Evolutionary conservation across 1,140 invertebrate genomes (phyloP).

Genomic region (Caenorhabditis briggsae): DNA sequence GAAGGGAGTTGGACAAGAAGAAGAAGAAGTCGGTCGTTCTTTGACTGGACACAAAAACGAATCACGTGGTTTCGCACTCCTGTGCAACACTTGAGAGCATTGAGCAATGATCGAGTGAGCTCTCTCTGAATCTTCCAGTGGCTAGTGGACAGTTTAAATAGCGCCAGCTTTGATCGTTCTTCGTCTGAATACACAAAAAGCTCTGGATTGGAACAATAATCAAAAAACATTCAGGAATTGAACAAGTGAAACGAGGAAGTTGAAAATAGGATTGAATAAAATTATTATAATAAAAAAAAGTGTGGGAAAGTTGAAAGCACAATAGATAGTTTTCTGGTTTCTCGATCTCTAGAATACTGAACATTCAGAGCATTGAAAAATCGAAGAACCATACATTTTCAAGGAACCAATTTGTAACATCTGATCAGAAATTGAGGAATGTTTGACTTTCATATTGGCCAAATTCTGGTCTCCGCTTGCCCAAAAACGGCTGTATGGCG

Average conservation of each 20-base stretch:
- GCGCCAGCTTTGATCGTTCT: neutral
- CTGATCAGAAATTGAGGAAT: too few relatives aligned
- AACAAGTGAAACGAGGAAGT: neutral
- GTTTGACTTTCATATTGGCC: too few relatives aligned
- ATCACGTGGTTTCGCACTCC: slow-evolving; percentile 1
- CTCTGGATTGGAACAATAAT: neutral
- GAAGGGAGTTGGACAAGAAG: neutral
- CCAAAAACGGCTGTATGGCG: too few relatives aligned
- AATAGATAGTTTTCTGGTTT: too few relatives aligned
- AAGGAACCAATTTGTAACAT: too few relatives aligned
- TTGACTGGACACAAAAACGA: slow-evolving; percentile 28
- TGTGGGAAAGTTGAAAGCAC: too few relatives aligned
- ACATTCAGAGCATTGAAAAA: too few relatives aligned
- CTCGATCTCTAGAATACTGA: too few relatives aligned
- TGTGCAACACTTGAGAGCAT: slow-evolving; percentile 39
- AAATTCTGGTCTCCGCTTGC: too few relatives aligned
- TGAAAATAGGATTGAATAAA: neutral
- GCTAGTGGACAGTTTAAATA: neutral
- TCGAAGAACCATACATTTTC: too few relatives aligned
- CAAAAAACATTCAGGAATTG: neutral
- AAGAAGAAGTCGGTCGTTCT: slow-evolving; percentile 32
- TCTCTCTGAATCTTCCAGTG: slow-evolving; percentile 15
- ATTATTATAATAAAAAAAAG: too few relatives aligned
- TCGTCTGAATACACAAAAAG: slow-evolving; percentile 4
- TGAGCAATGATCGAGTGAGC: neutral